Evolutionary conservation across 2,888 invertebrate genomes (phyloP).

Genomic region (Caenorhabditis macrosperma): DNA sequence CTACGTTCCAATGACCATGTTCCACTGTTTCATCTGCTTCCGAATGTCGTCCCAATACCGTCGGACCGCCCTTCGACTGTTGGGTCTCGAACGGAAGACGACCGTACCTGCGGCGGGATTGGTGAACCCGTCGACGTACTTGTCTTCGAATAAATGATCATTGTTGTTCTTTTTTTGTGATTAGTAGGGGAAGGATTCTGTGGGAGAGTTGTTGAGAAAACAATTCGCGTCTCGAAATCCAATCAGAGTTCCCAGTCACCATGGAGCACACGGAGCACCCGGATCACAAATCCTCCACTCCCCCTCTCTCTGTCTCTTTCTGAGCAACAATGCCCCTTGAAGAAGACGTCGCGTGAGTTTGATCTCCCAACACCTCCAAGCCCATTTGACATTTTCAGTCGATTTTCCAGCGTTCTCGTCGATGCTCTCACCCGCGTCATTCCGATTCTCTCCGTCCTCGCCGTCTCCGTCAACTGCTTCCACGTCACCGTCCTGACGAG

Average conservation of each 20-base stretch:
- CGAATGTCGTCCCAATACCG: constrained; percentile 33
- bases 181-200: too few species aligned
- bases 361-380: neutral
- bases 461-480: neutral
- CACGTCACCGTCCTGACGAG: constrained; percentile 9
- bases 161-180: neutral
- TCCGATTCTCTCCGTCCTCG: neutral
- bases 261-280: neutral
- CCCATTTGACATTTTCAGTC: too few species aligned
- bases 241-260: neutral
- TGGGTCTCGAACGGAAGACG: constrained; percentile 7
- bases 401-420: constrained; percentile 1
- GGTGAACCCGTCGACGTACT: neutral
- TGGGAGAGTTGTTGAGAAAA: too few species aligned
- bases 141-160: neutral
- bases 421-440: neutral
- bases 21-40: constrained; percentile 38
- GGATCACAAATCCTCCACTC: neutral
- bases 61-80: neutral
- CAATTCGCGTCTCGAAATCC: neutral
- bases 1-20: constrained; percentile 39
- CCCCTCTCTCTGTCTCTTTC: neutral
- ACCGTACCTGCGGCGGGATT: neutral
- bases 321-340: neutral
- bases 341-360: neutral